These are phyloP conservation scores for Parthenolecanium corni DNA, from an alignment of 2,888 invertebrate genomes.

Conservation along the genomic window DNA sequence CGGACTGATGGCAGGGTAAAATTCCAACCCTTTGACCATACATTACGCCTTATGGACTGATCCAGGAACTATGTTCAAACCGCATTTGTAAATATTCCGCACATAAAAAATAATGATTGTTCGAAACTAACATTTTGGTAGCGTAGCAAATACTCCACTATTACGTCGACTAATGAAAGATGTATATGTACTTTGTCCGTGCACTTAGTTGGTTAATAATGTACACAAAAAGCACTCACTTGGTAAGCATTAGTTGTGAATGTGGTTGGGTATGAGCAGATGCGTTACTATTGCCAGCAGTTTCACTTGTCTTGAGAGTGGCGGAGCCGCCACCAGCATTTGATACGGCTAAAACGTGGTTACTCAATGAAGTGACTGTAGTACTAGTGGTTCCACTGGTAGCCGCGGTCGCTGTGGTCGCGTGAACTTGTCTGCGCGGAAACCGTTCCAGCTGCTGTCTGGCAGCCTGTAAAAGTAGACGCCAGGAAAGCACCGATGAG, in stretches of 20 bases:
- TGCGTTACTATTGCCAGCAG: conserved; percentile 34
- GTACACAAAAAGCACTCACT: conserved; percentile 37
- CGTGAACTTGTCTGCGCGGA: conserved; percentile 68
- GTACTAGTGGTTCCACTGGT: conserved; percentile 31
- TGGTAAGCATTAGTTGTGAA: conserved; percentile 42
- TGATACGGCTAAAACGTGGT: conserved; percentile 30
- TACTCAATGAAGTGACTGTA: conserved; percentile 31
- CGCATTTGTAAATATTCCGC: too few relatives aligned
- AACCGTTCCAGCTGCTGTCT: conserved; percentile 81
- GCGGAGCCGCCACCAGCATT: conserved; percentile 40
- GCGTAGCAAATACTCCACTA: too few relatives aligned
- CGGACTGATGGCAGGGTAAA: too few relatives aligned
- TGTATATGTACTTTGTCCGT: too few relatives aligned
- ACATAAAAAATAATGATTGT: too few relatives aligned
- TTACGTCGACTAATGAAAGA: too few relatives aligned
- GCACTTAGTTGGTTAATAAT: too few relatives aligned
- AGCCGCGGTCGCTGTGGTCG: conserved; percentile 42
- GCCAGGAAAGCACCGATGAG: not conserved
- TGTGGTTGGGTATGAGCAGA: conserved; percentile 29
- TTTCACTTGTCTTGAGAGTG: conserved; percentile 36
- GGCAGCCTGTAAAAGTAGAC: conserved; percentile 48
- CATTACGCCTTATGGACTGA: too few relatives aligned
- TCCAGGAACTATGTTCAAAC: too few relatives aligned
- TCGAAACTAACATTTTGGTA: too few relatives aligned
- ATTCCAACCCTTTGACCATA: too few relatives aligned